Evolutionary conservation across 1,140 invertebrate species (phyloP).

Genomic region (Asobara japonica): DNA sequence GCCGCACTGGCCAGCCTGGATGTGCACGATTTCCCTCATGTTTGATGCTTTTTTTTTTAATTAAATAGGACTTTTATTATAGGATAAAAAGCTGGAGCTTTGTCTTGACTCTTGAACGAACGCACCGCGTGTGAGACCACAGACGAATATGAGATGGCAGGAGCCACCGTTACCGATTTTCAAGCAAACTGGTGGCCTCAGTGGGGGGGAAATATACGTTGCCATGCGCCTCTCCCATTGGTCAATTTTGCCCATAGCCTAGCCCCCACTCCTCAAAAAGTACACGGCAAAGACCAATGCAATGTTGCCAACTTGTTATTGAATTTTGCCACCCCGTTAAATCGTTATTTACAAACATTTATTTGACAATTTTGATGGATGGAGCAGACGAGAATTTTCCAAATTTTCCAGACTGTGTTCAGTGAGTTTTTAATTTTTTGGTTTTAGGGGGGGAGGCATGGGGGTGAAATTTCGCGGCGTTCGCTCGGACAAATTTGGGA

Average conservation of each 20-base stretch:
- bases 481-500: too few species aligned
- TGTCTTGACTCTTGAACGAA: constrained; percentile 14
- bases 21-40: constrained; percentile 91
- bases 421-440: too few species aligned
- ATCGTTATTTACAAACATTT: neutral
- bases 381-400: neutral
- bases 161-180: constrained; percentile 64
- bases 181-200: constrained; percentile 45
- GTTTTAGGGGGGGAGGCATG: too few species aligned
- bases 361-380: neutral
- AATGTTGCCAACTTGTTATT: neutral
- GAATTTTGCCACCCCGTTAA: neutral
- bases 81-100: constrained; percentile 24
- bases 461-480: too few species aligned
- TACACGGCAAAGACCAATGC: too few species aligned
- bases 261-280: too few species aligned
- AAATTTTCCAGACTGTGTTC: too few species aligned
- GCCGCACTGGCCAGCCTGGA: constrained; percentile 89
- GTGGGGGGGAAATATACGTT: constrained; percentile 35
- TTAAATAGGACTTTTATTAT: constrained; percentile 13
- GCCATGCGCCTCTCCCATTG: constrained; percentile 43
- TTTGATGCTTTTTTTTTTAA: constrained; percentile 49
- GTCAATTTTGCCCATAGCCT: constrained; percentile 26
- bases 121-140: constrained; percentile 35
- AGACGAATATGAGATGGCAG: constrained; percentile 42